Percentiles rank a stretch among this genome's conserved stretches.
Evolutionary conservation across 2,888 invertebrate genomes (phyloP).

Genomic region (Chaitophorus viminalis): DNA sequence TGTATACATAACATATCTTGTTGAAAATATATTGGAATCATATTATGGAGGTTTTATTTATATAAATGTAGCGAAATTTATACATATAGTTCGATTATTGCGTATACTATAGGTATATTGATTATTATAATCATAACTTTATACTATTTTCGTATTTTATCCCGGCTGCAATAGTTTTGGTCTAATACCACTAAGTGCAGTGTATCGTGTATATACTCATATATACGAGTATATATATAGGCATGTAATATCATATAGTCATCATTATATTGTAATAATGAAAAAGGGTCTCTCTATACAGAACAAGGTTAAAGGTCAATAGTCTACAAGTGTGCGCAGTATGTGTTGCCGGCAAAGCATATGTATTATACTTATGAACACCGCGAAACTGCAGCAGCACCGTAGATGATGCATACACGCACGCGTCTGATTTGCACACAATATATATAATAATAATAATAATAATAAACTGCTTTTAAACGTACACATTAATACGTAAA

Average conservation of each 20-base stretch:
- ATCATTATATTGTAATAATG: not conserved
- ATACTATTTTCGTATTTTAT: too few species aligned
- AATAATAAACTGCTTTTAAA: not conserved
- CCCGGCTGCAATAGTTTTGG: too few species aligned
- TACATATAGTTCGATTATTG: too few species aligned
- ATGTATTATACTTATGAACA: not conserved
- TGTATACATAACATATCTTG: too few species aligned
- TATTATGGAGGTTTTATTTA: too few species aligned
- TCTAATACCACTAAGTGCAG: too few species aligned
- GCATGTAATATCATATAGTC: not conserved
- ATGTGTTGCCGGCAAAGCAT: slow-evolving; percentile 17
- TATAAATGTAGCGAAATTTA: too few species aligned
- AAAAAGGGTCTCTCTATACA: slow-evolving; percentile 28
- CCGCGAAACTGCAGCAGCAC: not conserved
- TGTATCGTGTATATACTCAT: not conserved
- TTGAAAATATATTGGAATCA: too few species aligned
- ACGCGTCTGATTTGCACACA: not conserved
- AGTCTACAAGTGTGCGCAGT: not conserved
- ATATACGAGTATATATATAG: not conserved
- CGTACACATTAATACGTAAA: too few species aligned
- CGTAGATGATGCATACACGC: not conserved
- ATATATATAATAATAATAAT: not conserved
- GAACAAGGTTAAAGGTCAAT: slow-evolving; percentile 45
- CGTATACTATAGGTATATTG: too few species aligned
- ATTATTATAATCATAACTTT: too few species aligned